These are phyloP conservation scores for Cavia porcellus DNA, from an alignment of 2,113 vertebrate species.

Conservation along the genomic window DNA sequence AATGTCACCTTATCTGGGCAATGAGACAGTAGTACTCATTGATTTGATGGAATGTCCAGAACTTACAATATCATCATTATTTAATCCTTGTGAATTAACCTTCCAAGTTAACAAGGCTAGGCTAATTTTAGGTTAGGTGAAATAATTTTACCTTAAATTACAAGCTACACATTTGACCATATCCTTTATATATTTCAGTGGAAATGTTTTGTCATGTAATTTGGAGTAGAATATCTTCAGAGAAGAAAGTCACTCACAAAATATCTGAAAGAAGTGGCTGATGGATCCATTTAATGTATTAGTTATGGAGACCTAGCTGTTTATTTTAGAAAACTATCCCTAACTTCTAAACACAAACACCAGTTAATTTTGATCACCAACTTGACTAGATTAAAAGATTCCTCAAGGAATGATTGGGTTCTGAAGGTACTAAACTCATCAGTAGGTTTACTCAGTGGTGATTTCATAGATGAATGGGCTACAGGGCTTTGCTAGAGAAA, in stretches of 20 bases:
- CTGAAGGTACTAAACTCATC: neutral
- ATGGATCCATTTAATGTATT: neutral
- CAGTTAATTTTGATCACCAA: neutral
- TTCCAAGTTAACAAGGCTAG: neutral
- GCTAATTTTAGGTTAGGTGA: neutral
- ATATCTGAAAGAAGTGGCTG: neutral
- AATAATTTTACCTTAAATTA: conserved; percentile 25
- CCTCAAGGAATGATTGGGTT: neutral
- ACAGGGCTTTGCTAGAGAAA: neutral
- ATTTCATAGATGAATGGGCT: neutral
- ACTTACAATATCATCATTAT: neutral
- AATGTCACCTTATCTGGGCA: neutral
- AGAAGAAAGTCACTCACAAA: neutral
- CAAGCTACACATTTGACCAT: neutral
- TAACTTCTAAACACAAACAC: neutral
- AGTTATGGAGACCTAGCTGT: neutral
- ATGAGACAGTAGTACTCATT: neutral
- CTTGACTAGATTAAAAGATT: neutral
- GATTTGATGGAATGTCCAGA: neutral
- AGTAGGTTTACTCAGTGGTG: no score
- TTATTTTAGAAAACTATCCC: neutral
- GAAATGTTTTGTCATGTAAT: neutral
- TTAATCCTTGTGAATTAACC: neutral
- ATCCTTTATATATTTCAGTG: neutral
- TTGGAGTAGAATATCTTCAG: neutral